Evolutionary conservation across 2,113 vertebrate genomes (phyloP), one percentile per base, ranked within the genome.

Genomic region (Malurus melanocephalus): DNA sequence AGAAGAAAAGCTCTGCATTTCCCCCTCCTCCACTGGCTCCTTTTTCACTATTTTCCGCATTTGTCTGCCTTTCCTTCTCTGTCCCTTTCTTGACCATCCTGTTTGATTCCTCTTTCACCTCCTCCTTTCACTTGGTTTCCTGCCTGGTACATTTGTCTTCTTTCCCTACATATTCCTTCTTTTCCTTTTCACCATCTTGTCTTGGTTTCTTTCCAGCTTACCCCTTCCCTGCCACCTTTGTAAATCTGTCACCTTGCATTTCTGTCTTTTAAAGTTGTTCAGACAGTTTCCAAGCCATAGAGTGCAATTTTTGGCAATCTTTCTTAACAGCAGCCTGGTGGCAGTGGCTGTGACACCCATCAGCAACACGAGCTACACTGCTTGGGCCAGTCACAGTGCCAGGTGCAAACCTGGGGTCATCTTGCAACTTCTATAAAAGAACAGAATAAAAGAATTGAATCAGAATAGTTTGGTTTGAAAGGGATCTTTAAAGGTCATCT

Each of bases 161-260:
- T 30, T 72, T 88, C 49, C 35, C 33, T 23, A 20, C 4, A 0
- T 75, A 64, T 75, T 85, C 73, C 45, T 56, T 88, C 48, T 45
- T 92, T 94, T 90, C n/a, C 45, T 90, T 89, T n/a, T 88, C 62
- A 73, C 51, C 3, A 1, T 79, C 62, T 79, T 68, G 11, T 75
- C 66, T 68, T 92, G 71, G 38, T 87, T 93, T 73, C 55, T 75
- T 93, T 88, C 91, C 84, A 88, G 11, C 21, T 61, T 66, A 61
- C 16, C 23, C 69, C 26, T 65, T 45, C 55, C 32, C 35, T 87
- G 43, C 9, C 84, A 87, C 74, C 74, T 93, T 81, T 81, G 59
- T 61, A 65, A 76, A 87, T 64, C 61, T 61, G 28, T 85, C 74
- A 68, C 66, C 57, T 75, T 51, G 42, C 33, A 55, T 75, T 90